Conservation (phyloP, 2,888 invertebrate genomes). For the Sesia bembeciformis region DNA sequence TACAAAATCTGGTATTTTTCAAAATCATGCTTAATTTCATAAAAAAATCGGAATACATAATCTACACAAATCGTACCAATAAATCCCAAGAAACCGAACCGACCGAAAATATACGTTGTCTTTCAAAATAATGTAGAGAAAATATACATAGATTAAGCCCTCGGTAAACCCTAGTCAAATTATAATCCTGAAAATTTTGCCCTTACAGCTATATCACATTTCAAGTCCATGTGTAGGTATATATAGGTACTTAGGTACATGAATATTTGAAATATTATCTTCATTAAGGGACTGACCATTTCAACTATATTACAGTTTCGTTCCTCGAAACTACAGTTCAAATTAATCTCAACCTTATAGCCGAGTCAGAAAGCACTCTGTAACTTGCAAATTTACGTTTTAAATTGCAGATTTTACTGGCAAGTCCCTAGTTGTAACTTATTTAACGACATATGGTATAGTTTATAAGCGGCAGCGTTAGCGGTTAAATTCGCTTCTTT, state of each 20-base stretch:
- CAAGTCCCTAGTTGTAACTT: conserved; percentile 46
- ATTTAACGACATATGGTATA: conserved; percentile 21
- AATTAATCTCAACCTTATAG: conserved; percentile 25
- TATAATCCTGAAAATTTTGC: no score
- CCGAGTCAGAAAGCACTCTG: conserved; percentile 19
- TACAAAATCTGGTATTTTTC: no score
- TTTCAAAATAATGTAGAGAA: no score
- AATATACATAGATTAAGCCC: no score
- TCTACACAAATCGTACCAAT: no score
- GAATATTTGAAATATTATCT: conserved; percentile 3
- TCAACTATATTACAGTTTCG: conserved; percentile 10
- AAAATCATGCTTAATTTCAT: no score
- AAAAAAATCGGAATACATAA: no score
- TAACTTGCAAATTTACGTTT: conserved; percentile 10
- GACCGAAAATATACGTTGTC: no score
- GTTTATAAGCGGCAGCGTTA: conserved; percentile 15
- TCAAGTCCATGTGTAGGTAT: neutral
- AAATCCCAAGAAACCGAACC: no score
- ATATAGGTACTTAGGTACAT: neutral
- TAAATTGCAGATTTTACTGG: conserved; percentile 6
- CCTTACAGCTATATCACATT: no score
- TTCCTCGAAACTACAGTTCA: conserved; percentile 2
- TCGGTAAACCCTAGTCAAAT: no score
- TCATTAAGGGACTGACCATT: conserved; percentile 17
- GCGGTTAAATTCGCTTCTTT: neutral